These are phyloP conservation scores for Zaprionus bogoriensis DNA, from an alignment of 2,888 invertebrate species.

Conservation along the genomic window DNA sequence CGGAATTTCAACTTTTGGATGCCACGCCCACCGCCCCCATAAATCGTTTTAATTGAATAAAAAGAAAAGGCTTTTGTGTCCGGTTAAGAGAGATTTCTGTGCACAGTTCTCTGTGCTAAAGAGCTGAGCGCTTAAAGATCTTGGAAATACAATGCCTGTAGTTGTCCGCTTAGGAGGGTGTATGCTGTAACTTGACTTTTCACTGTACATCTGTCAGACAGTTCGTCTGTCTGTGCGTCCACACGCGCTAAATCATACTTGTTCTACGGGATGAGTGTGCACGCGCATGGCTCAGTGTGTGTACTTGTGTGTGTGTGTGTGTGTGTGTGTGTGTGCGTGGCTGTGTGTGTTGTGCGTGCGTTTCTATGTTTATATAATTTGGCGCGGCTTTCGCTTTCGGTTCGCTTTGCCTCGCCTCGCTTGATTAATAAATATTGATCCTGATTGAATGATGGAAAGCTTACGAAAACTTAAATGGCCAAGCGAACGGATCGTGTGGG, in stretches of 20 bases:
- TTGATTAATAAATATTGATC: slow-evolving; percentile 78
- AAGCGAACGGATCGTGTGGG: not conserved
- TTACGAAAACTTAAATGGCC: slow-evolving; percentile 56
- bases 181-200: too few relatives aligned
- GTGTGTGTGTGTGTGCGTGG: slow-evolving; percentile 2
- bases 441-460: slow-evolving; percentile 79
- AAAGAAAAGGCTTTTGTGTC: too few relatives aligned
- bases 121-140: too few relatives aligned
- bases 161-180: too few relatives aligned
- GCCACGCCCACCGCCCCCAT: too few relatives aligned
- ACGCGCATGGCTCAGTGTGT: not conserved
- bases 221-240: slow-evolving; percentile 45
- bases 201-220: slow-evolving; percentile 67
- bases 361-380: slow-evolving; percentile 40
- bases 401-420: slow-evolving; percentile 14
- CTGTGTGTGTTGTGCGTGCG: slow-evolving; percentile 26
- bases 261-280: slow-evolving; percentile 1
- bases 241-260: slow-evolving; percentile 62
- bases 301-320: slow-evolving; percentile 8
- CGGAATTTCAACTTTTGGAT: too few relatives aligned
- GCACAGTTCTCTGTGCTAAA: too few relatives aligned
- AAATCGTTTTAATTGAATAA: too few relatives aligned
- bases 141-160: too few relatives aligned
- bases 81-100: too few relatives aligned
- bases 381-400: slow-evolving; percentile 20